phyloP scores from a whole-genome alignment of 2,113 vertebrate species.

The Orientallactaga bullata region DNA sequence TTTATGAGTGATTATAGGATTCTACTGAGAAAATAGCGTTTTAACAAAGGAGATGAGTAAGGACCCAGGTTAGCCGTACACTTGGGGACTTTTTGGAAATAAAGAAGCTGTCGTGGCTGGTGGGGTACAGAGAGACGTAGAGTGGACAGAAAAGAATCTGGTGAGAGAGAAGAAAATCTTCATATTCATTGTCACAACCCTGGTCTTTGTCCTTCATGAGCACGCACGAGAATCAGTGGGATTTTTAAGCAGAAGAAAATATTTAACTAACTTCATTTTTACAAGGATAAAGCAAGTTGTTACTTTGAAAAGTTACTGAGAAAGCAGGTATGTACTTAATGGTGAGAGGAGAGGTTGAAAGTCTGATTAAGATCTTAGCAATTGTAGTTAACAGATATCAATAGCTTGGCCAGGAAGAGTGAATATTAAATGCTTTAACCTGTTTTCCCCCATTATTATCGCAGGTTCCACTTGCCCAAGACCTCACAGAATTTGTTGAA shows the following conservation, averaged over 20 bases:
- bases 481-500: background rate
- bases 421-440: background rate
- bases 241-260: background rate
- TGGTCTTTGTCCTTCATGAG: background rate
- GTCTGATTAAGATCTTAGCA: background rate
- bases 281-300: background rate
- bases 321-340: background rate
- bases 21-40: background rate
- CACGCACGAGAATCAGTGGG: background rate
- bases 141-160: background rate
- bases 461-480: background rate
- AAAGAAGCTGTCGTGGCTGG: background rate
- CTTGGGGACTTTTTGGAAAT: background rate
- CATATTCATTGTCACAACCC: background rate
- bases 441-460: background rate
- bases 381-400: background rate
- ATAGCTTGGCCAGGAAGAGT: background rate
- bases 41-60: background rate
- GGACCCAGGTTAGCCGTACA: too few species aligned
- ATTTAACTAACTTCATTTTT: background rate
- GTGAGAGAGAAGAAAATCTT: background rate
- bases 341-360: background rate
- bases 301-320: background rate
- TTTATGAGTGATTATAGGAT: background rate
- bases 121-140: too few species aligned